Conservation (phyloP, 2,888 invertebrate genomes). For the Megalurothrips usitatus region DNA sequence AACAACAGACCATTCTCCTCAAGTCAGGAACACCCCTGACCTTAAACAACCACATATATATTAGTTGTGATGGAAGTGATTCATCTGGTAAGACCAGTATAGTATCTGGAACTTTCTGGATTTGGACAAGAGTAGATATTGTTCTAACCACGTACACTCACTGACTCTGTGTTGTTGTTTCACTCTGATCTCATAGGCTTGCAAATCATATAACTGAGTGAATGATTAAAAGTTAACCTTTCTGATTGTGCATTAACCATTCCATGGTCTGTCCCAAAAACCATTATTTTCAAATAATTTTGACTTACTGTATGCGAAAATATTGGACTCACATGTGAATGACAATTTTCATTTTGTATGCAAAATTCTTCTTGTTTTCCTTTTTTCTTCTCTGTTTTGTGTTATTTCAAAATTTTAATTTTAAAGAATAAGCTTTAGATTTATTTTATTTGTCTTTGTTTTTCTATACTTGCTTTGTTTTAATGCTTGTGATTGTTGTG, state of each 20-base stretch:
- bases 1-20: slow-evolving; percentile 1
- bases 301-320: not conserved
- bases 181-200: no score
- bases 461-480: slow-evolving; percentile 33
- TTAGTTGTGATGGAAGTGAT: slow-evolving; percentile 6
- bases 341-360: slow-evolving; percentile 5
- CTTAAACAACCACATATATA: not conserved
- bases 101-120: no score
- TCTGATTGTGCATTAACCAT: no score
- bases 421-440: not conserved
- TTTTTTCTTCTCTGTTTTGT: slow-evolving; percentile 29
- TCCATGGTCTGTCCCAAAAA: no score
- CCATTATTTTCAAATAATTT: not conserved
- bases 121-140: no score
- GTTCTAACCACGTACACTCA: no score
- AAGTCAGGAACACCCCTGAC: not conserved
- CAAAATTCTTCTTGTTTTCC: not conserved
- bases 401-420: not conserved
- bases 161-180: no score
- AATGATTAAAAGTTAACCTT: not conserved
- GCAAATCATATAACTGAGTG: no score
- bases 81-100: slow-evolving; percentile 13
- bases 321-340: not conserved
- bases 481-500: slow-evolving; percentile 28
- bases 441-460: not conserved